phyloP scores from a whole-genome alignment of 2,797 vertebrate species.

The Rhinella marina region DNA sequence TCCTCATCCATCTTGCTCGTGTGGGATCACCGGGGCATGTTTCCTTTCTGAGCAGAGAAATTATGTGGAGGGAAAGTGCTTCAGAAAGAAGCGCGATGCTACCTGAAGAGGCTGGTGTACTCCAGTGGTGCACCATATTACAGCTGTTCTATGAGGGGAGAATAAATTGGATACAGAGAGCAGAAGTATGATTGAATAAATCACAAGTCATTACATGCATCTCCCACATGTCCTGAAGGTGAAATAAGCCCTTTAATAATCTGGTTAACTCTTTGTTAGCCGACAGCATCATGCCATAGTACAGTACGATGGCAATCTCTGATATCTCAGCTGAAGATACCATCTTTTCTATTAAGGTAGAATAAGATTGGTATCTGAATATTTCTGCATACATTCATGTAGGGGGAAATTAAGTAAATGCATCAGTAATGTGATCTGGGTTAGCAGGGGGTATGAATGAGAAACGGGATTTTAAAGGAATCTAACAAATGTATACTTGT shows the following conservation, averaged over 20 bases:
- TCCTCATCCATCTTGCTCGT: constrained; percentile 54
- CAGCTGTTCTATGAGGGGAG: constrained; percentile 5
- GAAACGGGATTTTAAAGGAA: no score
- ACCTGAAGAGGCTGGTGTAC: constrained; percentile 23
- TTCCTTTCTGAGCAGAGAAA: constrained; percentile 24
- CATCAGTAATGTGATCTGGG: neutral
- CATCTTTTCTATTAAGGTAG: neutral
- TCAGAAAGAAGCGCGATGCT: constrained; percentile 22
- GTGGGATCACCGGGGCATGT: constrained; percentile 42
- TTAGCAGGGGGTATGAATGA: neutral
- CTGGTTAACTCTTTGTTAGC: constrained; percentile 6
- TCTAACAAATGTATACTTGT: no score
- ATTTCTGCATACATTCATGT: neutral
- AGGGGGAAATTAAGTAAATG: neutral
- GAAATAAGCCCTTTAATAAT: constrained; percentile 7
- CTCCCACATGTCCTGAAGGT: constrained; percentile 31
- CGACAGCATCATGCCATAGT: neutral
- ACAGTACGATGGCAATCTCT: neutral
- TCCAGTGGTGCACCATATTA: neutral
- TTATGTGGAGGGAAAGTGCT: constrained; percentile 7
- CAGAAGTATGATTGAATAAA: constrained; percentile 42
- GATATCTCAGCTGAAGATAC: neutral
- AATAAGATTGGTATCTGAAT: neutral
- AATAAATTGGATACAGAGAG: constrained; percentile 47
- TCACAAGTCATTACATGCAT: constrained; percentile 9